Conservation (phyloP, 2,113 vertebrate genomes). For the Podilymbus podiceps region DNA sequence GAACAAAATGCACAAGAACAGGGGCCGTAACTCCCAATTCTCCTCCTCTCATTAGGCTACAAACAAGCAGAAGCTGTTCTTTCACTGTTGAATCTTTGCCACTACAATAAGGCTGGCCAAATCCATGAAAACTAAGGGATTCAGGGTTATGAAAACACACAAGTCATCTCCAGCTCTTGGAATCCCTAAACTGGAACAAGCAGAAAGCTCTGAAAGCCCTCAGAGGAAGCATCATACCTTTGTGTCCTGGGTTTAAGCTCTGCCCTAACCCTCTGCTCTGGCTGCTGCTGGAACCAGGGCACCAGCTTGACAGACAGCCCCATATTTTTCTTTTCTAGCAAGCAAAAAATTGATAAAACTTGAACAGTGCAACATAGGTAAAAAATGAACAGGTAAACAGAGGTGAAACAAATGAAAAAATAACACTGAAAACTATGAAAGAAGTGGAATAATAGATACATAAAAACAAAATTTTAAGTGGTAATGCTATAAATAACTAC, state of each 20-base stretch:
- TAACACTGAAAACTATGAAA: neutral
- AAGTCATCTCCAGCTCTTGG: neutral
- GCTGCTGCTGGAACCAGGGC: neutral
- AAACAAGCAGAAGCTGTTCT: neutral
- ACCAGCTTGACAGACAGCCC: neutral
- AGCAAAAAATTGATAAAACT: neutral
- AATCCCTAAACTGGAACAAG: neutral
- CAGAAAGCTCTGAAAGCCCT: neutral
- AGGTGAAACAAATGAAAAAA: neutral
- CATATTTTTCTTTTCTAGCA: neutral
- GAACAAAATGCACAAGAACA: neutral
- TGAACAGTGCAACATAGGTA: neutral
- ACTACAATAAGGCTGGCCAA: neutral
- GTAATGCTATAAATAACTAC: neutral
- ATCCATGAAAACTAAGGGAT: neutral
- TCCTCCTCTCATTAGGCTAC: neutral
- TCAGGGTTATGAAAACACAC: neutral
- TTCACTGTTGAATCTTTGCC: neutral
- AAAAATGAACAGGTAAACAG: neutral
- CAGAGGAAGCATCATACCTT: neutral
- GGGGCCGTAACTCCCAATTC: neutral
- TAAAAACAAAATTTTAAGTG: neutral
- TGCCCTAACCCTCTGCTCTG: neutral
- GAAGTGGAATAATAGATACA: neutral
- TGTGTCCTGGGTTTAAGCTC: neutral